phyloP scores from a whole-genome alignment of 2,888 invertebrate genomes.

The Apotomis capreana region DNA sequence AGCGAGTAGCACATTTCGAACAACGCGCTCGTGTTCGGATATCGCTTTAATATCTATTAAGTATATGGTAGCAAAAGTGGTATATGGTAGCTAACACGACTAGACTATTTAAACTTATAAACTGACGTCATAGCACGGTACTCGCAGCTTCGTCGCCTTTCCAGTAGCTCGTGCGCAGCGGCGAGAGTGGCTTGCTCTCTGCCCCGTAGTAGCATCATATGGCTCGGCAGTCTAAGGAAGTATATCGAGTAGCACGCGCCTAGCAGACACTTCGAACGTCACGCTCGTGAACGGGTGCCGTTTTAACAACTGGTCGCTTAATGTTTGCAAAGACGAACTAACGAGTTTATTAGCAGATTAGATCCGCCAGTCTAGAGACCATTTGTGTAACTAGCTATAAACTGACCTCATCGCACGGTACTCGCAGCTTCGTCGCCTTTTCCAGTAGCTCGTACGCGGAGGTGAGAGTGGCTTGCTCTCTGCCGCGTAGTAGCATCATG shows the following conservation, averaged over 20 bases:
- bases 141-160: constrained; percentile 93
- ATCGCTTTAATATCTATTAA: too few species aligned
- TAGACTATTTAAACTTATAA: too few species aligned
- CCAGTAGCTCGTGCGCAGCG: constrained; percentile 93
- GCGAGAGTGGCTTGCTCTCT: constrained; percentile 90
- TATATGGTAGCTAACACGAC: too few species aligned
- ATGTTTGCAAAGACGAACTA: too few species aligned
- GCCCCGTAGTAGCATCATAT: constrained; percentile 86
- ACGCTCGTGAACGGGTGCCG: too few species aligned
- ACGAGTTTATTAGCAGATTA: too few species aligned
- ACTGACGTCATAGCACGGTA: constrained; percentile 94
- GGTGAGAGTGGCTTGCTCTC: constrained; percentile 89
- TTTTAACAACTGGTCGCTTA: too few species aligned
- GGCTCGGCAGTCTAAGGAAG: constrained; percentile 97
- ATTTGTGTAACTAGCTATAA: neutral
- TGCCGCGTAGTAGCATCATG: constrained; percentile 87
- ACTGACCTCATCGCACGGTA: constrained; percentile 94
- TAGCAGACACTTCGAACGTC: constrained; percentile 88
- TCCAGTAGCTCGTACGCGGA: constrained; percentile 94
- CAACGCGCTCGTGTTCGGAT: too few species aligned
- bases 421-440: constrained; percentile 91
- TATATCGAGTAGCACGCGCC: constrained; percentile 97
- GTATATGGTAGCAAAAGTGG: too few species aligned
- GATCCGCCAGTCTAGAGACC: too few species aligned
- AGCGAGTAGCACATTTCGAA: too few species aligned